phyloP scores from a whole-genome alignment of 2,888 invertebrate species.

The Aromia moschata region DNA sequence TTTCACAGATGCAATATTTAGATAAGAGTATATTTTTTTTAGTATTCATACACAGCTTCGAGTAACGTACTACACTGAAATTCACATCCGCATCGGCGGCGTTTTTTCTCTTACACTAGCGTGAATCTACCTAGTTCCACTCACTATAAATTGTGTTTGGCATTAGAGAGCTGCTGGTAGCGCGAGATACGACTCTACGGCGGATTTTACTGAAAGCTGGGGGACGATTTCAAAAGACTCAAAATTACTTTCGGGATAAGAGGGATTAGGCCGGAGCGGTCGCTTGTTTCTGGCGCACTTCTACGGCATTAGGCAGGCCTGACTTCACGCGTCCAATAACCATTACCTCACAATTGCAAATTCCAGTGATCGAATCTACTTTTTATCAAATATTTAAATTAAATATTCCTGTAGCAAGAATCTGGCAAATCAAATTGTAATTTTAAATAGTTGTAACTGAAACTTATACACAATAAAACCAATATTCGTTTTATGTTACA shows the following conservation, averaged over 20 bases:
- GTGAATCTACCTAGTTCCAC: constrained; percentile 22
- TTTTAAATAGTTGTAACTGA: no score
- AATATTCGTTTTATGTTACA: no score
- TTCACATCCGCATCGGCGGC: no score
- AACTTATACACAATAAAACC: no score
- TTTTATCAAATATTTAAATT: constrained; percentile 23
- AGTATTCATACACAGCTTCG: no score
- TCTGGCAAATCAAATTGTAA: no score
- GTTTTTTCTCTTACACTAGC: constrained; percentile 11
- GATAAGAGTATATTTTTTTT: no score
- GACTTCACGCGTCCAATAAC: constrained; percentile 53
- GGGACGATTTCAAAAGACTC: constrained; percentile 69
- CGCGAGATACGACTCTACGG: constrained; percentile 60
- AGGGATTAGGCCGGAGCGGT: constrained; percentile 68
- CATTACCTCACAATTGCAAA: constrained; percentile 26
- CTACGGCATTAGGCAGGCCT: constrained; percentile 59
- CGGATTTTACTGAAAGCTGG: constrained; percentile 61
- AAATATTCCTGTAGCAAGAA: constrained; percentile 10
- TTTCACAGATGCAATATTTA: no score
- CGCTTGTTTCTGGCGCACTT: constrained; percentile 58
- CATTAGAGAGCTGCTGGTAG: constrained; percentile 47
- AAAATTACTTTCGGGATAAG: constrained; percentile 73
- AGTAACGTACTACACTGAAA: no score
- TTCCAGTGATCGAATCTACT: constrained; percentile 23
- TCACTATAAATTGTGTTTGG: constrained; percentile 30